Evolutionary conservation across 2,113 vertebrate genomes (phyloP).

Genomic region (Alethe castanea): DNA sequence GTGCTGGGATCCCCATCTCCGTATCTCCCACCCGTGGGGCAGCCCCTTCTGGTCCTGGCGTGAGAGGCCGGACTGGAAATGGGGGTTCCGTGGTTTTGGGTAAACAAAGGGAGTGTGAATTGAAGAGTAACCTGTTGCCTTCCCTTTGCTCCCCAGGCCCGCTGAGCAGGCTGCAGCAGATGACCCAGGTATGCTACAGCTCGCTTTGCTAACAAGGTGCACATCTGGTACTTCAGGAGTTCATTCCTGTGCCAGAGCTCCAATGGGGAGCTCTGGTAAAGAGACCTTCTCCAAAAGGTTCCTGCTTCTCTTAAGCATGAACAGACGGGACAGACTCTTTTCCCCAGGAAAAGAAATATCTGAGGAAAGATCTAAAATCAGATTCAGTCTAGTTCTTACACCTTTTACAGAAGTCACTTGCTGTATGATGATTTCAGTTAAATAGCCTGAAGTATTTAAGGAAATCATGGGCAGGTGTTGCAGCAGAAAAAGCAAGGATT

Average conservation of each 20-base stretch:
- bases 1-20: neutral
- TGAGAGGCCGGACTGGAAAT: neutral
- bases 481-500: neutral
- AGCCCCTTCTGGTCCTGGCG: no score
- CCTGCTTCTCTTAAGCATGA: neutral
- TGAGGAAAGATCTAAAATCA: neutral
- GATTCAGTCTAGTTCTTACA: fast-evolving
- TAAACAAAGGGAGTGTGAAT: fast-evolving
- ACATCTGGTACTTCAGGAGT: fast-evolving
- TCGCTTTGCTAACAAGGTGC: fast-evolving
- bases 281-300: neutral
- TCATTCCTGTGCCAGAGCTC: neutral
- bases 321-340: fast-evolving
- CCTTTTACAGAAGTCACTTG: neutral
- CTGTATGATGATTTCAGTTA: fast-evolving
- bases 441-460: neutral
- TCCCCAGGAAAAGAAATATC: neutral
- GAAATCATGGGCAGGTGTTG: neutral
- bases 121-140: neutral
- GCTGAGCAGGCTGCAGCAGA: neutral
- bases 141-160: neutral
- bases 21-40: no score
- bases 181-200: neutral
- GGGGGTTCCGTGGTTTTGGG: neutral
- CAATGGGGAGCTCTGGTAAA: fast-evolving